Evolutionary conservation across 1,140 invertebrate genomes (phyloP).

Genomic region (Trichonephila clavata): DNA sequence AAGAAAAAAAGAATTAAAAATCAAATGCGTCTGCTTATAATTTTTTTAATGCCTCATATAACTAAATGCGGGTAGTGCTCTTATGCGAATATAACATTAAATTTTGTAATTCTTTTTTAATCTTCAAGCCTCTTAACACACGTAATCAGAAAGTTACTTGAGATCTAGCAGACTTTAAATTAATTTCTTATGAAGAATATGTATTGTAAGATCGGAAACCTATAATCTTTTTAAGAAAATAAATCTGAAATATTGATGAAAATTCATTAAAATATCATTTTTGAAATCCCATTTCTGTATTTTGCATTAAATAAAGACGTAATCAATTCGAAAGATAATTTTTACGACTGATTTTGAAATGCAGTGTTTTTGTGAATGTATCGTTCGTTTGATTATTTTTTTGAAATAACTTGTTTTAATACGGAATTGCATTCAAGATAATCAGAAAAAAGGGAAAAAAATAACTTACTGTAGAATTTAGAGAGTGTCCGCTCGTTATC

Average conservation of each 20-base stretch:
- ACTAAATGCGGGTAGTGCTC: too few species aligned
- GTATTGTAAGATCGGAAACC: too few species aligned
- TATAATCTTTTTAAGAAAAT: too few species aligned
- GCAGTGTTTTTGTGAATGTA: neutral
- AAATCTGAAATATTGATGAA: neutral
- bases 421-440: conserved; percentile 26
- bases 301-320: neutral
- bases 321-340: neutral
- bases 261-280: neutral
- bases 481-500: conserved; percentile 45
- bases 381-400: neutral
- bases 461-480: neutral
- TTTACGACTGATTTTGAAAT: neutral
- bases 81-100: too few species aligned
- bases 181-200: too few species aligned
- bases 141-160: too few species aligned
- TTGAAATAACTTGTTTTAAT: neutral
- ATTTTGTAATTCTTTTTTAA: too few species aligned
- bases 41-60: too few species aligned
- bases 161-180: too few species aligned
- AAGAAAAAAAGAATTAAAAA: too few species aligned
- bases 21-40: too few species aligned
- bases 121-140: too few species aligned
- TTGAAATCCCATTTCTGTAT: neutral
- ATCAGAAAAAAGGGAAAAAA: neutral